A percentile compares a stretch with the other conserved stretches of the same genome.
phyloP scores from a whole-genome alignment of 2,113 vertebrate species.

The Entelurus aequoreus region DNA sequence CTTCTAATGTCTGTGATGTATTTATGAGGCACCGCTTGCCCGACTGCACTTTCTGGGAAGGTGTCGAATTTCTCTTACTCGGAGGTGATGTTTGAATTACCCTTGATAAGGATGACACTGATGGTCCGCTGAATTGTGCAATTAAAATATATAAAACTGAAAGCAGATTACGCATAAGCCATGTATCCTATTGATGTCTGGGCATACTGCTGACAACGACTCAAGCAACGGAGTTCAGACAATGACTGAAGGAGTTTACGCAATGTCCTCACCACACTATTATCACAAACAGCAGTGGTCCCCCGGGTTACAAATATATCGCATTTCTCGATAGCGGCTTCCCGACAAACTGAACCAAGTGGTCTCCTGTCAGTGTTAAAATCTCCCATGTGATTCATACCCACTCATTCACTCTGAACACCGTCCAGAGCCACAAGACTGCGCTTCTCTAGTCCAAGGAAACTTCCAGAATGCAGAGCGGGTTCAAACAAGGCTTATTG shows the following conservation, averaged over 20 bases:
- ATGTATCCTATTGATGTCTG: constrained; percentile 11
- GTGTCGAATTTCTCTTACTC: constrained; percentile 31
- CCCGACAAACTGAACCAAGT: constrained; percentile 22
- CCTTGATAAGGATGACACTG: constrained; percentile 35
- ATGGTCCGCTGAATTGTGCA: constrained; percentile 4
- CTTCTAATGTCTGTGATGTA: constrained; percentile 52
- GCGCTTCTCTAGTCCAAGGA: constrained; percentile 18
- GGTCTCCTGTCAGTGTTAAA: constrained; percentile 30
- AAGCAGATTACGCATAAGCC: constrained; percentile 9
- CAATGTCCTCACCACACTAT: constrained; percentile 35
- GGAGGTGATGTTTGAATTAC: constrained; percentile 48
- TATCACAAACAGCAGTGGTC: constrained; percentile 48
- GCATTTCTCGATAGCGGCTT: constrained; percentile 19
- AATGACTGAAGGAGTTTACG: constrained; percentile 19
- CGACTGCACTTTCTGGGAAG: constrained; percentile 17
- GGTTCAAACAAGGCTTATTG: constrained; percentile 37
- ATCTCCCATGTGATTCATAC: constrained; percentile 43
- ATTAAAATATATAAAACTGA: constrained; percentile 29
- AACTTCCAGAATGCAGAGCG: constrained; percentile 42
- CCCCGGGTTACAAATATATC: constrained; percentile 37
- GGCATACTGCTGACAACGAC: constrained; percentile 16
- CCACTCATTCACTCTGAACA: constrained; percentile 31
- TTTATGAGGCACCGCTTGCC: constrained; percentile 43
- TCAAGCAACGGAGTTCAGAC: constrained; percentile 16
- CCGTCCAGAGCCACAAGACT: constrained; percentile 46